A percentile compares a stretch with the other conserved stretches of the same genome.
Conservation (phyloP, 2,113 vertebrate genomes). For the Illadopsis cleaveri region DNA sequence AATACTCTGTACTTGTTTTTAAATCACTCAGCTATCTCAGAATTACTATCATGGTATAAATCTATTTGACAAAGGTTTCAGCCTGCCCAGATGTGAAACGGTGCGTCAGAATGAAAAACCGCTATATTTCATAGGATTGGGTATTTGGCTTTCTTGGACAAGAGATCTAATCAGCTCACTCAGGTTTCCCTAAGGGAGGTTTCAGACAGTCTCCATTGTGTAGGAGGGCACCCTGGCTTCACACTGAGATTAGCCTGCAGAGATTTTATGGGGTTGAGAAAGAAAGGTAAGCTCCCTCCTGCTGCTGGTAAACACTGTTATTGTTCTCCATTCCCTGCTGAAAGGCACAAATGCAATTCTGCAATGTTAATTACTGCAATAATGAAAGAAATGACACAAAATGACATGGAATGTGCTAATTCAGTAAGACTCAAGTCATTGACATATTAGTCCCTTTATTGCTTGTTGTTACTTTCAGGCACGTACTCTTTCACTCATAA, state of each 20-base stretch:
- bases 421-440: conserved; percentile 12
- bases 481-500: neutral
- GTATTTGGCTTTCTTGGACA: conserved; percentile 32
- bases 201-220: conserved; percentile 40
- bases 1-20: neutral
- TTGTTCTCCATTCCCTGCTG: conserved; percentile 48
- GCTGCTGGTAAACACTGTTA: conserved; percentile 67
- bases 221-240: neutral
- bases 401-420: conserved; percentile 57
- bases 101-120: neutral
- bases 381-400: conserved; percentile 60
- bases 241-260: conserved; percentile 40
- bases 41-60: neutral
- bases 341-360: conserved; percentile 60
- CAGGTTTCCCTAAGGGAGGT: neutral
- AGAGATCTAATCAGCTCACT: conserved; percentile 10
- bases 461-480: neutral
- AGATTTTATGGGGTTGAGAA: conserved; percentile 61
- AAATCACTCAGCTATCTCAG: neutral
- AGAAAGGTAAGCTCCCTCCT: conserved; percentile 63
- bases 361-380: conserved; percentile 59
- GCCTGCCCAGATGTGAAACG: neutral
- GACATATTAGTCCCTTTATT: conserved; percentile 40
- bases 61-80: neutral
- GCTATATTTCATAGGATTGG: neutral